Evolutionary conservation across 2,797 vertebrate species (phyloP).

Genomic region (Antennarius maculatus): DNA sequence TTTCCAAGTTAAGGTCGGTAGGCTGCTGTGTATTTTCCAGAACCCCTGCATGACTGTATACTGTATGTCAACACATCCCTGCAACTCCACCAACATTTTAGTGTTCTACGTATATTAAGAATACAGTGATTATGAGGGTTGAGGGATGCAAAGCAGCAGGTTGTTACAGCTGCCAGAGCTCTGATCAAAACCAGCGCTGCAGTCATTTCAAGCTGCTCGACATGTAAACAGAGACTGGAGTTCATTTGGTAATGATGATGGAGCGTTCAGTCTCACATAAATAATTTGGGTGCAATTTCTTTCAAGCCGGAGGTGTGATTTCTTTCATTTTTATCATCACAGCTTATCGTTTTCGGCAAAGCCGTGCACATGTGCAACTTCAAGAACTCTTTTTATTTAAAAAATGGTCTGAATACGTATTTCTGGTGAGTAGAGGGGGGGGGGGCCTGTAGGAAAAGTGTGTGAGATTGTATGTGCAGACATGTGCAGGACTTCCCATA

Average conservation of each 20-base stretch:
- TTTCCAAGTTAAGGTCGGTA: not conserved
- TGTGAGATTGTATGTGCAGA: constrained; percentile 14
- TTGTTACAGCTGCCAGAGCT: constrained; percentile 30
- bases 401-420: not conserved
- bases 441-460: not conserved
- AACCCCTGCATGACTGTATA: constrained; percentile 5
- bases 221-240: constrained; percentile 43
- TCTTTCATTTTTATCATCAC: too few relatives aligned
- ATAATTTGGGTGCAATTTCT: not conserved
- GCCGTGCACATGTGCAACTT: not conserved
- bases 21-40: not conserved
- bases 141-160: constrained; percentile 41
- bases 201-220: constrained; percentile 26
- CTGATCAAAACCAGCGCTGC: constrained; percentile 52
- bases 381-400: not conserved
- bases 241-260: constrained; percentile 37
- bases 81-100: constrained; percentile 11
- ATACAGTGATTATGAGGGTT: constrained; percentile 35
- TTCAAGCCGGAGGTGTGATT: not conserved
- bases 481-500: constrained; percentile 21
- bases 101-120: constrained; percentile 40
- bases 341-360: constrained; percentile 4
- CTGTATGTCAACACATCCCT: constrained; percentile 30
- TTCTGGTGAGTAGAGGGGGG: constrained; percentile 7
- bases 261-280: constrained; percentile 15